Conservation (phyloP, 2,888 invertebrate genomes). For the Cephonodes hylas region DNA sequence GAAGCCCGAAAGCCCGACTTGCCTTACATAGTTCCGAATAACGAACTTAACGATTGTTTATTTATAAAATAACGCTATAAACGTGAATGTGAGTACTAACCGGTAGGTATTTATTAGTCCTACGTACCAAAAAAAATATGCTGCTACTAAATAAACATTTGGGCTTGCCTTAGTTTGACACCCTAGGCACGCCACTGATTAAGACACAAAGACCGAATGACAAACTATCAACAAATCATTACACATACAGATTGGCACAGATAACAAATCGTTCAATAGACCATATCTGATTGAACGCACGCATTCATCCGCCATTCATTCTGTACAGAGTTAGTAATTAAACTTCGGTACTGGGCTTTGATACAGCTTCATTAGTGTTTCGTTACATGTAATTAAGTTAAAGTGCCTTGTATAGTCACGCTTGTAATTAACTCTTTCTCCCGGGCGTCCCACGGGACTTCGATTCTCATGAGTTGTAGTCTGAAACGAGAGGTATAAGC, state of each 20-base stretch:
- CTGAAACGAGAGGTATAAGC: neutral
- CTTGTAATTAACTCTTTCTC: constrained; percentile 16
- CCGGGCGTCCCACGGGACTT: constrained; percentile 11
- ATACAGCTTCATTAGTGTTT: constrained; percentile 12
- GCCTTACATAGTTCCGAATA: no score
- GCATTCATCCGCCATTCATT: neutral
- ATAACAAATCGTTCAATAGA: neutral
- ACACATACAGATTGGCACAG: neutral
- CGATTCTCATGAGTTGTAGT: neutral
- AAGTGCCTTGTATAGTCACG: constrained; percentile 18
- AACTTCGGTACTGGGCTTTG: constrained; percentile 2
- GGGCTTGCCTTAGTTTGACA: no score
- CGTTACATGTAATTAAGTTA: constrained; percentile 19
- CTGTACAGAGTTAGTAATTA: neutral
- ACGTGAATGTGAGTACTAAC: no score
- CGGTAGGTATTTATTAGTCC: no score
- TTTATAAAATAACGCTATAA: no score
- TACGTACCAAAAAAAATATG: no score
- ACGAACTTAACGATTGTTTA: no score
- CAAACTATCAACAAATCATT: no score
- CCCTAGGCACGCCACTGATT: no score
- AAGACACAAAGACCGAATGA: no score
- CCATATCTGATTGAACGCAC: neutral
- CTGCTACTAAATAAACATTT: no score
- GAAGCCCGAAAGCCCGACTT: no score